Evolutionary conservation across 2,888 invertebrate genomes (phyloP).

Genomic region (Mantis religiosa): DNA sequence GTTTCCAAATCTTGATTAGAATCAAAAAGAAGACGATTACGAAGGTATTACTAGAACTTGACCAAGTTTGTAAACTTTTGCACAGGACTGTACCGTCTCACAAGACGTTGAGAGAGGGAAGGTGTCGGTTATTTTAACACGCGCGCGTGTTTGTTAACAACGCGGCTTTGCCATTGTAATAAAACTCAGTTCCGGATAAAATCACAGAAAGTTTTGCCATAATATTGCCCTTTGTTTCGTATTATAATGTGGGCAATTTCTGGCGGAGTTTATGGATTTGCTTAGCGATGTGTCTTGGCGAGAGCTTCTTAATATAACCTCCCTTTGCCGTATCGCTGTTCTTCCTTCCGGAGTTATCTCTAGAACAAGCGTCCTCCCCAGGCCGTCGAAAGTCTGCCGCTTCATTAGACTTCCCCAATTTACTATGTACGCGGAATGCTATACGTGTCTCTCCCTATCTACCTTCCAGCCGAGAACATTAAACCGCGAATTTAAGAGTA

Average conservation of each 20-base stretch:
- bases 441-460: not conserved
- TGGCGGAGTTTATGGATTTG: constrained; percentile 14
- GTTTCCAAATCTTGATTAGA: no score
- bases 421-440: not conserved
- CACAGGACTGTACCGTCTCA: not conserved
- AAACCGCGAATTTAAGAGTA: not conserved
- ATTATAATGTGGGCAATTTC: constrained; percentile 14
- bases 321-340: not conserved
- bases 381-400: not conserved
- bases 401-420: not conserved
- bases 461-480: not conserved
- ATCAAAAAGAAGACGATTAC: no score
- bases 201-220: constrained; percentile 15
- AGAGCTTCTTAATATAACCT: not conserved
- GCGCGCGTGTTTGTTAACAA: constrained; percentile 1
- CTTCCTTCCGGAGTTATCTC: not conserved
- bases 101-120: not conserved
- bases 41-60: no score
- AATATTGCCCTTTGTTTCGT: constrained; percentile 16
- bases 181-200: constrained; percentile 14
- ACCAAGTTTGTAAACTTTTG: not conserved
- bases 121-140: not conserved
- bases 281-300: not conserved
- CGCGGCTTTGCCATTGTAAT: not conserved
- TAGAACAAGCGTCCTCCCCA: not conserved